Conservation (phyloP, 2,888 invertebrate species). For the Rhagium mordax region DNA sequence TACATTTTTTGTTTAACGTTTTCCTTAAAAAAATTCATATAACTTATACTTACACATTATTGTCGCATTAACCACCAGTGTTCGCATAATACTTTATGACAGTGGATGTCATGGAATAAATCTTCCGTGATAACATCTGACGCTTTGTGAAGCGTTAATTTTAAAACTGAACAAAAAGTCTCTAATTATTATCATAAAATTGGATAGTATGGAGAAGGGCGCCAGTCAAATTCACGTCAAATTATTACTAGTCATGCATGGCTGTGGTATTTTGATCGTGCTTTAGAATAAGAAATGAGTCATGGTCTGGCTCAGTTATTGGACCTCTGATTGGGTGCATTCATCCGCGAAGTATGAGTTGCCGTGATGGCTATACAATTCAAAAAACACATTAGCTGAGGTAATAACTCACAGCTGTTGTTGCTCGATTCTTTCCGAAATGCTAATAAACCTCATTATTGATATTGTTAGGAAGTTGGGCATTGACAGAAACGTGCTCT, state of each 20-base stretch:
- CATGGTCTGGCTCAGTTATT: constrained; percentile 56
- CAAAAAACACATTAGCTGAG: constrained; percentile 53
- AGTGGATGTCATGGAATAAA: constrained; percentile 21
- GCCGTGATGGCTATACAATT: constrained; percentile 44
- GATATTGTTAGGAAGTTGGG: constrained; percentile 26
- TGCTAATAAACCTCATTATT: constrained; percentile 38
- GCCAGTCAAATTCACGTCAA: constrained; percentile 38
- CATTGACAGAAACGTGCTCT: constrained; percentile 20
- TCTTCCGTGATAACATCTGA: constrained; percentile 30
- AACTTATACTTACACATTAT: too few relatives aligned
- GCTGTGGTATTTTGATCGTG: constrained; percentile 40
- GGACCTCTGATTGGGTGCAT: constrained; percentile 59
- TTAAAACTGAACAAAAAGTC: constrained; percentile 27
- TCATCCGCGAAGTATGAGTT: constrained; percentile 58
- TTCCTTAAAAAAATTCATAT: too few relatives aligned
- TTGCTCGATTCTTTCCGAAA: constrained; percentile 44
- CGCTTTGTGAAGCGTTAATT: constrained; percentile 32
- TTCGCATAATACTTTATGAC: constrained; percentile 17
- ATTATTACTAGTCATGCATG: constrained; percentile 58
- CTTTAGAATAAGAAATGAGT: constrained; percentile 57
- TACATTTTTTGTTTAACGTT: too few relatives aligned
- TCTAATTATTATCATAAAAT: constrained; percentile 30
- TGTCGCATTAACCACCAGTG: not conserved
- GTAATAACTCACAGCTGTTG: constrained; percentile 55
- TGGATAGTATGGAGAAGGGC: constrained; percentile 26